A percentile compares a stretch with the other conserved stretches of the same genome.
These are phyloP conservation scores for Peromyscus nudipes DNA, from an alignment of 2,797 vertebrate genomes.

Conservation along the genomic window DNA sequence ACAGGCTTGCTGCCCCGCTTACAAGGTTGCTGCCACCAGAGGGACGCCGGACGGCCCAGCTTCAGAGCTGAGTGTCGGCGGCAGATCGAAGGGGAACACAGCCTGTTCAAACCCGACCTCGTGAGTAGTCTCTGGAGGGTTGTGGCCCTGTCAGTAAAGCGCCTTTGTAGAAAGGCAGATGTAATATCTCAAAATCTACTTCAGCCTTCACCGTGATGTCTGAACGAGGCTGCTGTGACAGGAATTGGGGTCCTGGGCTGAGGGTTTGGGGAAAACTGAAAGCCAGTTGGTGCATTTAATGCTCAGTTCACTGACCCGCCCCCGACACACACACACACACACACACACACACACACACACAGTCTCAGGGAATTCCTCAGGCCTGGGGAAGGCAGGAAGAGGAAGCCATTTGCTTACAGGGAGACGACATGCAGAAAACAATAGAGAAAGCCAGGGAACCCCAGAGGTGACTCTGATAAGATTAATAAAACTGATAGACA, in stretches of 20 bases:
- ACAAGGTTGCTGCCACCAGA: not conserved
- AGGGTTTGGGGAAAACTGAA: not conserved
- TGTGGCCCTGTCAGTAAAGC: not conserved
- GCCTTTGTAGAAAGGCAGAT: not conserved
- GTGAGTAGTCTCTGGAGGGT: not conserved
- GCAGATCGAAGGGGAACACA: not conserved
- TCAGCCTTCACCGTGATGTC: not conserved
- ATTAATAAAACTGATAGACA: not conserved
- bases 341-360: not conserved
- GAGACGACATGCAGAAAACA: not conserved
- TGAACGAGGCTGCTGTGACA: not conserved
- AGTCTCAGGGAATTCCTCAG: not conserved
- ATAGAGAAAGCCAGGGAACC: not conserved
- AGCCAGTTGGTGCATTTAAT: not conserved
- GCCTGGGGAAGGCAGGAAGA: not conserved
- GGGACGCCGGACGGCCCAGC: fast-evolving
- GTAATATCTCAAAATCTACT: not conserved
- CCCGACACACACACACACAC: no score
- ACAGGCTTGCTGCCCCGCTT: not conserved
- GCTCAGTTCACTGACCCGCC: not conserved
- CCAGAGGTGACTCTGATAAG: not conserved
- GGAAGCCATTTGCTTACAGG: not conserved
- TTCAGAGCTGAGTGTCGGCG: fast-evolving
- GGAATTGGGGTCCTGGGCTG: fast-evolving
- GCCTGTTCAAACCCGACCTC: not conserved